Base-by-base conservation (phyloP, 1,140 invertebrate species). In the Ridgeia piscesae region DNA sequence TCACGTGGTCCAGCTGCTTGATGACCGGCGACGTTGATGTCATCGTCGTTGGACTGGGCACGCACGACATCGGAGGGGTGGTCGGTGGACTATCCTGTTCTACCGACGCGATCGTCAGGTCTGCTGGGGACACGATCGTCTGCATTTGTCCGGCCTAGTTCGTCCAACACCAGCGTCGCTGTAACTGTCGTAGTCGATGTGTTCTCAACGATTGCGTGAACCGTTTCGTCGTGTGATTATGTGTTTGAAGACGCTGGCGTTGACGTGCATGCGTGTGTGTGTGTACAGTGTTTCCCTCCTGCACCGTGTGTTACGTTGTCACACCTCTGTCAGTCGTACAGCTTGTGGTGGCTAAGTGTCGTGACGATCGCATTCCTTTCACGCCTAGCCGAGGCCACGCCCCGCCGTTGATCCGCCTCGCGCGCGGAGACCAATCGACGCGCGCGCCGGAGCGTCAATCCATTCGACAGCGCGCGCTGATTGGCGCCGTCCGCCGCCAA, bases 1-100 rank as follows among this genome's bases (percentile, higher is more conserved):
- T 99, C 17, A 99, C 99, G 0, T 99, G 97, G 94, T 94, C 94
- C 35, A 88, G 33, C 89, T 34, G 33, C 89, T 90, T 90, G 17
- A 35, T 35, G 58, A 21, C 58, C 58, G 58, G 58, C 58, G 58
- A 21, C 27, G 58, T 8, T 31, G 58, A 21, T 17, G 58, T 77
- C 89, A 90, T 90, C 11, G 33, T 90, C 17, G 33, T n/a, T 35
- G 89, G 89, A 14, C 34, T 34, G 17, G 89, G 89, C 17, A 35
- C 34, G 89, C 34, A 35, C 17, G 89, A 90, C 89, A 34, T 35
- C n/a, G 89, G 89, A 21, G 58, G 58, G 2, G 58, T 77, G 2
- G 58, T 77, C 17, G 58, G 58, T 21, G 58, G 58, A 21, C 58
- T 77, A 21, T 77, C 58, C 58, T 77, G 58, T 17, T 77, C 58